Conservation (phyloP, 2,113 vertebrate species). For the Pterocles orientalis region DNA sequence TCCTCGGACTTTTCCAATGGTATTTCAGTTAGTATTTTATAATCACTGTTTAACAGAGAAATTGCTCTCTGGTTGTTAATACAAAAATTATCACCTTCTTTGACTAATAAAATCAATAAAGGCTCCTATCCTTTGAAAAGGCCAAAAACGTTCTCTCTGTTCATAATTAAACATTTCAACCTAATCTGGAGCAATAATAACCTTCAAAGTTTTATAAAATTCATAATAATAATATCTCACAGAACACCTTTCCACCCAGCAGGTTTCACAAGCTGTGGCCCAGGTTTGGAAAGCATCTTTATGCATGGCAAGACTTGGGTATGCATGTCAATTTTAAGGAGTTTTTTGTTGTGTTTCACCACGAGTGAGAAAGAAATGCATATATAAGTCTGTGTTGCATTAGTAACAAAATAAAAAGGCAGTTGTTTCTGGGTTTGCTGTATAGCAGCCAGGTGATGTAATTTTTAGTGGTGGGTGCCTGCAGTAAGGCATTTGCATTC, state of each 20-base stretch:
- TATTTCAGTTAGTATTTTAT: slow-evolving; percentile 75
- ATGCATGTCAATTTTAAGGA: neutral
- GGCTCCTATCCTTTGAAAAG: slow-evolving; percentile 54
- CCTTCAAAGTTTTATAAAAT: slow-evolving; percentile 69
- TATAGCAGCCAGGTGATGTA: neutral
- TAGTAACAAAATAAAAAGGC: neutral
- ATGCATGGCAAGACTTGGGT: neutral
- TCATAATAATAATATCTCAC: slow-evolving; percentile 49
- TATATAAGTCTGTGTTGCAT: neutral
- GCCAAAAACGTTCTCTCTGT: slow-evolving; percentile 56
- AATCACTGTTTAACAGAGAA: slow-evolving; percentile 72
- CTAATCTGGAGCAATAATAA: slow-evolving; percentile 59
- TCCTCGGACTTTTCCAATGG: slow-evolving; percentile 1
- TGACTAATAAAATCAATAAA: slow-evolving; percentile 79
- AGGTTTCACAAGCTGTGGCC: neutral
- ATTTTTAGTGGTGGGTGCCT: neutral
- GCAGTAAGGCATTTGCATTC: neutral
- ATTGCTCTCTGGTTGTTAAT: slow-evolving; percentile 61
- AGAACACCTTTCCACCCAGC: slow-evolving; percentile 20
- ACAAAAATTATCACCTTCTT: slow-evolving; percentile 72
- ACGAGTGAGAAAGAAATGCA: neutral
- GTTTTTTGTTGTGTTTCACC: neutral
- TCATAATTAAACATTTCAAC: slow-evolving; percentile 76
- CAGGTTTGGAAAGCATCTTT: neutral
- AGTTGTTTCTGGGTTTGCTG: neutral